Base-by-base conservation (phyloP, 2,113 vertebrate genomes). In the Glaucomys volans region DNA sequence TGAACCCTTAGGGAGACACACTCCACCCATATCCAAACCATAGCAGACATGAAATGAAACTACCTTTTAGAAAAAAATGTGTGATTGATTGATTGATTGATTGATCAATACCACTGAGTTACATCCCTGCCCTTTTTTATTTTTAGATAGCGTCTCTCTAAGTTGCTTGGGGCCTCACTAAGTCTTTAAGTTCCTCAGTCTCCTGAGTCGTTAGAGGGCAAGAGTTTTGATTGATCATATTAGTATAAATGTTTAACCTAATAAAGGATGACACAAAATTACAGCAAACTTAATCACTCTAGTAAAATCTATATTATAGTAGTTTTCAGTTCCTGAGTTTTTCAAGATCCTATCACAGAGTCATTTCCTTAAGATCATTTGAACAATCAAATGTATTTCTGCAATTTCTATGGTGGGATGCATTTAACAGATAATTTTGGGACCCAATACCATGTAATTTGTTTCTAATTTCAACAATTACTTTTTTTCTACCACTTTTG, bases 241-340 rank as follows among this genome's bases (percentile, higher is more conserved):
- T 82, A 32, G 57, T 80, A 35, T 71, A 64, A 40, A 64, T 8
- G 17, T 90, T 95, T 54, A 93, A 69, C 16, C 26, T 87, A 83
- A 77, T 44, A 74, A 42, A 91, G 22, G 7, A 42, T 94, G 40
- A 54, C 40, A 24, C 67, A 87, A 90, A 94, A 77, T 94, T 95
- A 90, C 1, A 90, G 32, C 32, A 92, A 66, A 94, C 92, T 77
- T 97, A 80, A 81, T 64, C 20, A 82, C 3, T 52, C 3, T 83
- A 20, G 16, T 30, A 64, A 96, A 76, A 76, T 82, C 18, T 67
- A 66, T 87, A 40, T 75, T 82, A 66, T 0, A 40, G 1, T 80
- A 82, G 59, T 84, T 93, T 90, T 93, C 17, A 80, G 57, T 95
- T 95, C 18, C 47, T 74, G 14, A 79, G 16, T 92, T 95, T 91